These are phyloP conservation scores for Macrosoma leucophasiata DNA, from an alignment of 2,888 invertebrate genomes.

Conservation along the genomic window DNA sequence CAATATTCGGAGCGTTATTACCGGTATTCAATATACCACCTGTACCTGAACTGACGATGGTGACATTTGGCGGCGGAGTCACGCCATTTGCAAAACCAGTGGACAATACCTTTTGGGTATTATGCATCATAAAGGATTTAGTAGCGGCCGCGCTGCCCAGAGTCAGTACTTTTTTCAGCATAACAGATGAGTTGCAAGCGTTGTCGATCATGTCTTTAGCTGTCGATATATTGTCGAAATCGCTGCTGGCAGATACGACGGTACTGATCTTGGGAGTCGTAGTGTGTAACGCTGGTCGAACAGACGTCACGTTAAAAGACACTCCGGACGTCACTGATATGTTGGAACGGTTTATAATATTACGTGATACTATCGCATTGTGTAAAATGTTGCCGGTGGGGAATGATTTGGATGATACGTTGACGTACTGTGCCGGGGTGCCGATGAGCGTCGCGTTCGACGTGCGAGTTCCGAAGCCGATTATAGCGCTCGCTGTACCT, in stretches of 20 bases:
- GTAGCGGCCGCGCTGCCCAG: slow-evolving; percentile 61
- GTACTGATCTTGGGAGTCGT: slow-evolving; percentile 55
- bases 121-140: slow-evolving; percentile 71
- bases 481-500: slow-evolving; percentile 64
- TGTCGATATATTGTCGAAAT: slow-evolving; percentile 62
- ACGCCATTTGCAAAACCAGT: slow-evolving; percentile 65
- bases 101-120: slow-evolving; percentile 65
- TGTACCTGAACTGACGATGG: slow-evolving; percentile 64
- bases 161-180: slow-evolving; percentile 70
- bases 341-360: slow-evolving; percentile 56
- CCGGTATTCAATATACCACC: slow-evolving; percentile 44
- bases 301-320: slow-evolving; percentile 55
- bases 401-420: slow-evolving; percentile 65
- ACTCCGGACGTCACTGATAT: slow-evolving; percentile 46
- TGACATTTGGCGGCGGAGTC: slow-evolving; percentile 64
- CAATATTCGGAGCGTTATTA: slow-evolving; percentile 41
- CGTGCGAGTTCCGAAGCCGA: slow-evolving; percentile 63
- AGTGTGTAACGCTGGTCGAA: slow-evolving; percentile 50
- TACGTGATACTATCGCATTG: slow-evolving; percentile 68
- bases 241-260: slow-evolving; percentile 43
- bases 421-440: slow-evolving; percentile 62
- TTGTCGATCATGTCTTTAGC: slow-evolving; percentile 72
- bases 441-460: slow-evolving; percentile 57
- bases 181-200: slow-evolving; percentile 68
- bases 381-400: slow-evolving; percentile 70